phyloP scores from a whole-genome alignment of 2,888 invertebrate species.

The Acleris laterana region DNA sequence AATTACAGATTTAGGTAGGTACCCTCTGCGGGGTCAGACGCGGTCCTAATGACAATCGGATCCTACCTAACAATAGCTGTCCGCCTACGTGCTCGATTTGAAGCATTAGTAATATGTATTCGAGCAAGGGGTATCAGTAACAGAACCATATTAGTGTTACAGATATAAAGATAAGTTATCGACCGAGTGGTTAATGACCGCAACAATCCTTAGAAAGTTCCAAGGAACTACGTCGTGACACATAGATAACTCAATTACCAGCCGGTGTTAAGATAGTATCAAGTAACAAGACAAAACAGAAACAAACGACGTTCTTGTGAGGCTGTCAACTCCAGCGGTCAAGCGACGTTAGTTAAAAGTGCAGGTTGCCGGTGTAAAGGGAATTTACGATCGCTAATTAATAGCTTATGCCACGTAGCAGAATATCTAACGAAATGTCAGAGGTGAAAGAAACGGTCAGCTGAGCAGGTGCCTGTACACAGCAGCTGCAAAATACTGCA shows the following conservation, averaged over 20 bases:
- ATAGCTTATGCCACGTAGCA: slow-evolving; percentile 14
- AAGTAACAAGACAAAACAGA: slow-evolving; percentile 24
- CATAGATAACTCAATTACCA: slow-evolving; percentile 50
- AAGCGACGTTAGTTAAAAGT: slow-evolving; percentile 5
- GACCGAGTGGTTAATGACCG: slow-evolving; percentile 31
- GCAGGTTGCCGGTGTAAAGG: slow-evolving; percentile 4
- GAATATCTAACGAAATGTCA: slow-evolving; percentile 64
- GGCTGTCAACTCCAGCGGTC: slow-evolving; percentile 10
- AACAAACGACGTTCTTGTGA: slow-evolving; percentile 10
- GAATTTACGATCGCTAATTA: slow-evolving; percentile 43
- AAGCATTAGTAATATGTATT: slow-evolving; percentile 21
- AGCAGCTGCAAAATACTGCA: slow-evolving; percentile 59
- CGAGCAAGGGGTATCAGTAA: slow-evolving; percentile 12
- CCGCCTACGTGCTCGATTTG: slow-evolving; percentile 12
- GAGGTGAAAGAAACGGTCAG: slow-evolving; percentile 63
- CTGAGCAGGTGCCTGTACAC: slow-evolving; percentile 61
- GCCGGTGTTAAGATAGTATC: slow-evolving; percentile 37
- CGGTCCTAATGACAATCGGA: slow-evolving; percentile 26
- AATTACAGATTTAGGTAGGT: slow-evolving; percentile 51
- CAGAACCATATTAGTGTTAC: slow-evolving; percentile 9
- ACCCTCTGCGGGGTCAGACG: slow-evolving; percentile 24
- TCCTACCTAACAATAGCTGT: slow-evolving; percentile 23
- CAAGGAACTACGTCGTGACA: slow-evolving; percentile 52
- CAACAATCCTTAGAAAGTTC: slow-evolving; percentile 35
- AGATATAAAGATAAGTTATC: slow-evolving; percentile 22